phyloP scores from a whole-genome alignment of 2,797 vertebrate genomes.

The Fringilla coelebs region DNA sequence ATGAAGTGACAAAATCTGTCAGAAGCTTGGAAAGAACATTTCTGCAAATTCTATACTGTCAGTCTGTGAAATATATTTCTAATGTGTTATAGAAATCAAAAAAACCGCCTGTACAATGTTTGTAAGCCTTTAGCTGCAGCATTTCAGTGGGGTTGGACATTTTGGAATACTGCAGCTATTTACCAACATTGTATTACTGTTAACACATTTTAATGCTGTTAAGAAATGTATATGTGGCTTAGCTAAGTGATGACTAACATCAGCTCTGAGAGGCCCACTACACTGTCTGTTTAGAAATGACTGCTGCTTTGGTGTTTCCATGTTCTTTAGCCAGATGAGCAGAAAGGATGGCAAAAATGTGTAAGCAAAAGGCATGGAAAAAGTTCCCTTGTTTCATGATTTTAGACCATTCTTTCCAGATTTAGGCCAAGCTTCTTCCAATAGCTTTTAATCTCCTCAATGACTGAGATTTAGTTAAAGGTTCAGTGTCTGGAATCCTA shows the following conservation, averaged over 20 bases:
- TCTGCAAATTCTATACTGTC: neutral
- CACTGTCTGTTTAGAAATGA: neutral
- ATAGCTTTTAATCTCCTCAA: neutral
- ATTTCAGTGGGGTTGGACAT: neutral
- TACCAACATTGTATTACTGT: neutral
- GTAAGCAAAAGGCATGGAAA: neutral
- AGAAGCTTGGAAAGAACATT: neutral
- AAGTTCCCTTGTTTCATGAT: neutral
- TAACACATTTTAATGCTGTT: neutral
- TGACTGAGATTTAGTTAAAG: neutral
- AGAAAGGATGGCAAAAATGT: neutral
- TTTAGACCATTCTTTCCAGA: neutral
- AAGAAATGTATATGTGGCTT: neutral
- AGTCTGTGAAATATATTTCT: neutral
- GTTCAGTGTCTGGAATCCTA: neutral
- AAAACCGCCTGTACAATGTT: neutral
- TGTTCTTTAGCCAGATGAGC: neutral
- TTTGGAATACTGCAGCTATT: neutral
- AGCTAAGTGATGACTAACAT: accelerated
- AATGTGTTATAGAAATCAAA: neutral
- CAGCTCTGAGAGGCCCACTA: neutral
- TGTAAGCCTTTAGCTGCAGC: neutral
- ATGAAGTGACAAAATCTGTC: neutral
- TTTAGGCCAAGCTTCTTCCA: neutral
- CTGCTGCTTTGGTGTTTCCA: neutral